These are phyloP conservation scores for Latrodectus hesperus DNA, from an alignment of 2,888 invertebrate genomes.

Conservation along the genomic window DNA sequence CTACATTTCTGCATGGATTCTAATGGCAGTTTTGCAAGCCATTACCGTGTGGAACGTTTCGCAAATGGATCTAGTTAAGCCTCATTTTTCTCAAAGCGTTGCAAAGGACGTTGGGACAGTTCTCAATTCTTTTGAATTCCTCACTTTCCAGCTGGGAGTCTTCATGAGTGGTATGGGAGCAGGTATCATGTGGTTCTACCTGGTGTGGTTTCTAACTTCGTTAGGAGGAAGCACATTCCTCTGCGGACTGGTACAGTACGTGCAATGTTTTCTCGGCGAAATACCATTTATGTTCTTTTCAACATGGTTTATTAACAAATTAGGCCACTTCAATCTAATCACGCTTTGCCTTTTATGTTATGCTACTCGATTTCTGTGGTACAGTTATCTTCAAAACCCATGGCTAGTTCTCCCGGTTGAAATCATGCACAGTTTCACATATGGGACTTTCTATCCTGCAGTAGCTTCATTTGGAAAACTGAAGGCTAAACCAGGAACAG, in stretches of 20 bases:
- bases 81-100: slow-evolving; percentile 6
- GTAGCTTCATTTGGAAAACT: slow-evolving; percentile 91
- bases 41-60: slow-evolving; percentile 17
- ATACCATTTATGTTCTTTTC: slow-evolving; percentile 91
- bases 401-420: slow-evolving; percentile 74
- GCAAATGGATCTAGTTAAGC: slow-evolving; percentile 10
- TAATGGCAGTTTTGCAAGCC: not conserved
- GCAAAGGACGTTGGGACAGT: slow-evolving; percentile 5
- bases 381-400: slow-evolving; percentile 73
- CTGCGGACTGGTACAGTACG: slow-evolving; percentile 71
- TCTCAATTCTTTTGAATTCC: slow-evolving; percentile 6
- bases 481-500: slow-evolving; percentile 83
- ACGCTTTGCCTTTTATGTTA: slow-evolving; percentile 72
- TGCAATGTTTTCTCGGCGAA: slow-evolving; percentile 89
- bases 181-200: slow-evolving; percentile 39
- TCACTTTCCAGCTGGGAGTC: slow-evolving; percentile 16
- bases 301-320: slow-evolving; percentile 23
- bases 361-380: slow-evolving; percentile 72
- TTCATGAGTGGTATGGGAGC: slow-evolving; percentile 38
- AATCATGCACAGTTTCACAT: slow-evolving; percentile 74
- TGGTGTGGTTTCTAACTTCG: slow-evolving; percentile 23
- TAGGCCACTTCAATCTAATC: slow-evolving; percentile 72
- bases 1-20: slow-evolving; percentile 8
- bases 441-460: slow-evolving; percentile 77
- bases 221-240: slow-evolving; percentile 32